Percentiles rank a stretch among this genome's conserved stretches.
Conservation (phyloP, 1,140 invertebrate genomes). For the Lordiphosa clarofinis region DNA sequence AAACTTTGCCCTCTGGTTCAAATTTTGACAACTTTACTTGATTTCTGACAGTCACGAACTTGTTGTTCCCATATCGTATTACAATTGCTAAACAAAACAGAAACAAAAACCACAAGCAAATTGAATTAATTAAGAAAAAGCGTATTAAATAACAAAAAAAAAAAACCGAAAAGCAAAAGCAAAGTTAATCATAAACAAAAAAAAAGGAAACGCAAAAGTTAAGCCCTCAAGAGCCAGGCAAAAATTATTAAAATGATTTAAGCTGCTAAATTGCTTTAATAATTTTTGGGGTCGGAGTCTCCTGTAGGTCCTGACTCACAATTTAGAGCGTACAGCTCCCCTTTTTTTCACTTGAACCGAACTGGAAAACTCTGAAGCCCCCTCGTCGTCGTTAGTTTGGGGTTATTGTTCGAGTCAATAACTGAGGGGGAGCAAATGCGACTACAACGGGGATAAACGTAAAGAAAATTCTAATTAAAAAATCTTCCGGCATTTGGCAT, state of each 20-base stretch:
- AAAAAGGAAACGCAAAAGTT: slow-evolving; percentile 8
- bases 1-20: neutral
- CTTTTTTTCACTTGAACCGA: slow-evolving; percentile 26
- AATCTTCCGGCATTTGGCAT: slow-evolving; percentile 72
- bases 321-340: neutral
- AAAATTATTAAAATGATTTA: slow-evolving; percentile 71
- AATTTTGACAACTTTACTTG: too few relatives aligned
- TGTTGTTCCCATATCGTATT: slow-evolving; percentile 37
- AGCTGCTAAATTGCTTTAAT: slow-evolving; percentile 48
- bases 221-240: slow-evolving; percentile 35
- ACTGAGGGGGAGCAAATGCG: slow-evolving; percentile 9
- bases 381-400: slow-evolving; percentile 21
- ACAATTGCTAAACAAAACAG: slow-evolving; percentile 44
- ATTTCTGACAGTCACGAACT: slow-evolving; percentile 27
- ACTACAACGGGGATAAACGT: neutral
- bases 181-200: slow-evolving; percentile 28
- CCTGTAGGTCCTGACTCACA: neutral
- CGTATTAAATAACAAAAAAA: slow-evolving; percentile 59
- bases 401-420: slow-evolving; percentile 64
- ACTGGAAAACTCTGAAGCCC: slow-evolving; percentile 21
- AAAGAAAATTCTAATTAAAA: slow-evolving; percentile 72
- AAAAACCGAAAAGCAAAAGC: neutral
- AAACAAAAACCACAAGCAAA: slow-evolving; percentile 38
- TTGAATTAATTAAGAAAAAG: slow-evolving; percentile 68
- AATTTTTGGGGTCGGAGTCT: slow-evolving; percentile 24